phyloP scores from a whole-genome alignment of 2,113 vertebrate species.

The Agelaius phoeniceus region DNA sequence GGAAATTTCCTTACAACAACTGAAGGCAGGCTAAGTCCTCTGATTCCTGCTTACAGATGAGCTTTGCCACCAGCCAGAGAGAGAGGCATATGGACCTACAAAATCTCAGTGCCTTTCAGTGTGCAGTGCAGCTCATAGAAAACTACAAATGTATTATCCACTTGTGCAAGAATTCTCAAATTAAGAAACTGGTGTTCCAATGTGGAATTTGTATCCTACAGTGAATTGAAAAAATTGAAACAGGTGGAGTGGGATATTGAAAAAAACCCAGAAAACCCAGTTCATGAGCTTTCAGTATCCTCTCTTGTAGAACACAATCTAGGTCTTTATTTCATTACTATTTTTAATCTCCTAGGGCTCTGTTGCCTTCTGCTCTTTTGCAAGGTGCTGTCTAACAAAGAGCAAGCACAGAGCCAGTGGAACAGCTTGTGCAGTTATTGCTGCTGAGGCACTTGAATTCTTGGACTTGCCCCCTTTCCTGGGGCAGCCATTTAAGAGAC shows the following conservation, averaged over 20 bases:
- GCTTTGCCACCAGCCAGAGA: background rate
- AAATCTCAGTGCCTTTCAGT: background rate
- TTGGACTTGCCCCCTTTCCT: slow-evolving; percentile 32
- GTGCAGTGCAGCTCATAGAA: background rate
- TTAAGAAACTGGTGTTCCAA: background rate
- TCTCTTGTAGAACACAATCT: background rate
- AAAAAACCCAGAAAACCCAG: background rate
- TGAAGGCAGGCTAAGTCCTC: background rate
- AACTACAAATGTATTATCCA: background rate
- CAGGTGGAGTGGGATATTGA: background rate
- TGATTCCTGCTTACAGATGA: background rate
- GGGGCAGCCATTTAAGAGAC: slow-evolving; percentile 13
- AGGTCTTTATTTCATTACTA: background rate
- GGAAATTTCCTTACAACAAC: background rate
- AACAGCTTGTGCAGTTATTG: slow-evolving; percentile 51
- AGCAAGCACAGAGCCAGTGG: background rate
- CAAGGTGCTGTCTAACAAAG: background rate
- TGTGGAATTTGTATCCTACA: background rate
- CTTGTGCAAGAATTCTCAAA: background rate
- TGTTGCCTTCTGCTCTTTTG: background rate
- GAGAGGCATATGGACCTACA: background rate
- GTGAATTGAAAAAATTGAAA: background rate
- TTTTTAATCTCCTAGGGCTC: background rate
- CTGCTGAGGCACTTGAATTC: slow-evolving; percentile 12
- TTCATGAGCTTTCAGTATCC: background rate